phyloP scores from a whole-genome alignment of 2,113 vertebrate genomes.

The Lathamus discolor region DNA sequence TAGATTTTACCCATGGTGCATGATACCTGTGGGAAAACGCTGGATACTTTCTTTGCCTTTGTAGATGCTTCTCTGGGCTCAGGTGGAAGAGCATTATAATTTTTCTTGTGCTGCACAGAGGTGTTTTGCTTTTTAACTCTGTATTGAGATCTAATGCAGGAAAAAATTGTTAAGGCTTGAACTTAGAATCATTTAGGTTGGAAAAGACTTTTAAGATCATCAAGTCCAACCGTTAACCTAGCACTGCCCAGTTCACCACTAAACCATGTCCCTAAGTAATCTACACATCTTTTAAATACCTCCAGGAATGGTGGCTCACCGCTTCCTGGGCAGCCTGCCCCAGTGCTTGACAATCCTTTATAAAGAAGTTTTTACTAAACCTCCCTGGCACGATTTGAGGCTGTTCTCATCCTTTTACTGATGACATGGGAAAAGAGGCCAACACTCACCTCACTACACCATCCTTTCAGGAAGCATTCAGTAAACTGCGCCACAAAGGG shows the following conservation, averaged over 20 bases:
- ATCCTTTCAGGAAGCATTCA: not conserved
- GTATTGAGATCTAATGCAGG: not conserved
- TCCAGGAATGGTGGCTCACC: not conserved
- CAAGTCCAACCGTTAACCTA: not conserved
- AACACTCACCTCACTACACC: rapidly evolving
- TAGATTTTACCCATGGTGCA: not conserved
- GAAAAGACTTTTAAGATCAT: not conserved
- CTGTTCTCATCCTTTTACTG: not conserved
- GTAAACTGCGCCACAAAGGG: not conserved
- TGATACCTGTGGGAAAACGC: not conserved
- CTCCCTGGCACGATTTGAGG: not conserved
- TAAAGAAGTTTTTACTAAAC: not conserved
- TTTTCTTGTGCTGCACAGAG: not conserved
- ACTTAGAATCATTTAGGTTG: not conserved
- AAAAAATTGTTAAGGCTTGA: not conserved
- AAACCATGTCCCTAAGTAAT: too few species aligned
- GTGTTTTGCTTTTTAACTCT: not conserved
- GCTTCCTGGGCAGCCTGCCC: not conserved
- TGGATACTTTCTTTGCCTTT: not conserved
- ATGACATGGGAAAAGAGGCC: not conserved
- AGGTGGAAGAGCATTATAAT: not conserved
- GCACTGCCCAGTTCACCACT: not conserved
- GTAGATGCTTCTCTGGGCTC: not conserved
- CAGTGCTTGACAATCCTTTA: not conserved
- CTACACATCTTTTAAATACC: rapidly evolving